Evolutionary conservation across 2,113 vertebrate genomes (phyloP), one percentile per base, ranked within the genome.

Genomic region (Nanorana parkeri): DNA sequence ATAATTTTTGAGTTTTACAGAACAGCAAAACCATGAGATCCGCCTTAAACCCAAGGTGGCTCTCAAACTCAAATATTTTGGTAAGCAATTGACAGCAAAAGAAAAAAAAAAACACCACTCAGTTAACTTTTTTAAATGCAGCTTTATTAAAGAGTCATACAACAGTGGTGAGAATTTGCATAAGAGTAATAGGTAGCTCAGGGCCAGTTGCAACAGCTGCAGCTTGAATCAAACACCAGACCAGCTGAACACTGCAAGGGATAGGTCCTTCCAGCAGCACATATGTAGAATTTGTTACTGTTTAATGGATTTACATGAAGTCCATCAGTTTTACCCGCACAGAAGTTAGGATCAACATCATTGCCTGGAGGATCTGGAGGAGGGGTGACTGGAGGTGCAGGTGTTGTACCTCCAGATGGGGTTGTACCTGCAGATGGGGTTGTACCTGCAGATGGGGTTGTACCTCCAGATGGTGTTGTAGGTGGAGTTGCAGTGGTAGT

Each of bases 141-240:
- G 2, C 26, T 78, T 78, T 78, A 78, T 66, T 78, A n/a, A n/a
- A 23, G 60, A 8, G 26, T 11, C 28, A 20, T 73, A 29, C 2
- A 73, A 29, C 56, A 52, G 11, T 20, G n/a, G 41, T 13, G 41
- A 13, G 41, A 2, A 29, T 20, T 73, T 8, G n/a, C 24, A 29
- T 26, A 5, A 13, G 19, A 55, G 19, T 8, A 19, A 24, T 19
- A 24, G 13, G 3, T 51, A 16, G 4, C 55, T 72, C 68, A 73
- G 11, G 69, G 52, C 86, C 87, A 94, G 85, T 92, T 71, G 76
- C 93, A 94, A 83, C 94, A 95, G 73, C 88, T 92, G 89, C 94
- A 94, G 74, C 66, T 83, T n/a, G 91, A 89, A 16, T 83, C 56
- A 81, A 84, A 95, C 78, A 94, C 85, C 68, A 96, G 90, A 17